Evolutionary conservation across 1,140 invertebrate genomes (phyloP).

Genomic region (Notospermus geniculatus): DNA sequence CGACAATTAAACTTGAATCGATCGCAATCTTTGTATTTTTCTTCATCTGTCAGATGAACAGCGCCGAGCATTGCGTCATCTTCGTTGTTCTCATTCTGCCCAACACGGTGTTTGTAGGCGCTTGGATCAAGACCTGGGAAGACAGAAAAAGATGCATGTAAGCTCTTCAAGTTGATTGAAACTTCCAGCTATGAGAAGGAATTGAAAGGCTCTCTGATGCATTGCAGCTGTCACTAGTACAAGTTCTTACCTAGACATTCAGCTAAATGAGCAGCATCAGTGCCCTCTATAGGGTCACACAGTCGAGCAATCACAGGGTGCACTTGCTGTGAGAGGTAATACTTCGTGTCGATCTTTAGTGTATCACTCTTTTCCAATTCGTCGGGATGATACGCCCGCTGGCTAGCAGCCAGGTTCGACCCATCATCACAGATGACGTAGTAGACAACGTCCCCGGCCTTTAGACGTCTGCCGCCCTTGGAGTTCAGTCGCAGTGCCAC

Average conservation of each 20-base stretch:
- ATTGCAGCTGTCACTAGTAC: too few relatives aligned
- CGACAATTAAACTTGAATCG: slow-evolving; percentile 51
- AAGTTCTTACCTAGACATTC: slow-evolving; percentile 73
- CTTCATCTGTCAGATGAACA: slow-evolving; percentile 62
- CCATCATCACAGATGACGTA: slow-evolving; percentile 86
- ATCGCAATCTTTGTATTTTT: slow-evolving; percentile 75
- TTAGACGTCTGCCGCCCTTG: slow-evolving; percentile 68
- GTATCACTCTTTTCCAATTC: slow-evolving; percentile 73
- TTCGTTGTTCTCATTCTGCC: slow-evolving; percentile 57
- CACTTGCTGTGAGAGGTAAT: slow-evolving; percentile 64
- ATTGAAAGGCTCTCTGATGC: too few relatives aligned
- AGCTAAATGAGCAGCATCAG: slow-evolving; percentile 85
- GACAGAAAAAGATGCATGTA: too few relatives aligned
- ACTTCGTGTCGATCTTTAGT: slow-evolving; percentile 57
- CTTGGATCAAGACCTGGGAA: slow-evolving; percentile 58
- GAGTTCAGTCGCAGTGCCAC: slow-evolving; percentile 85
- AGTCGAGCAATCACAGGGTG: slow-evolving; percentile 94
- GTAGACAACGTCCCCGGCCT: slow-evolving; percentile 89
- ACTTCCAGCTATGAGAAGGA: too few relatives aligned
- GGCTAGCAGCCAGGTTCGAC: slow-evolving; percentile 71
- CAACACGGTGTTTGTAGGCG: slow-evolving; percentile 54
- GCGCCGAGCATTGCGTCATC: slow-evolving; percentile 60
- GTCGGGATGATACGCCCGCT: slow-evolving; percentile 91
- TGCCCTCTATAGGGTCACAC: slow-evolving; percentile 92
- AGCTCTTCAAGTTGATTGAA: too few relatives aligned